Conservation (phyloP, 2,797 vertebrate species). For the Liasis olivaceus region DNA sequence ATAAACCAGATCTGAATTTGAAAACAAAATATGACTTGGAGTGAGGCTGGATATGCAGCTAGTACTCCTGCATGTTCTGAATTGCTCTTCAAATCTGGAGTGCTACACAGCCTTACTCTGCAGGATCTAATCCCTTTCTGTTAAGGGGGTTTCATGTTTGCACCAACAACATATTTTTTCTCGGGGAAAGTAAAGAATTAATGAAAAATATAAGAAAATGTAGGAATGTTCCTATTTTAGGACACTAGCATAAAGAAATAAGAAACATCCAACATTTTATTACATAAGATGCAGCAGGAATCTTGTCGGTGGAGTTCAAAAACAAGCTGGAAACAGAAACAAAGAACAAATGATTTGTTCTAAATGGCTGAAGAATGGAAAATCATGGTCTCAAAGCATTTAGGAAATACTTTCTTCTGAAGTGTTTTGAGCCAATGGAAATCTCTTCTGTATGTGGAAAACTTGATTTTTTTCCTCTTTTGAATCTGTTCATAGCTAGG, state of each 20-base stretch:
- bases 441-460: background rate
- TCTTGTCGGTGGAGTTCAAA: constrained; percentile 32
- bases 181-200: background rate
- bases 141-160: background rate
- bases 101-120: background rate
- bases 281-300: background rate
- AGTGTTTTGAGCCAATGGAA: constrained; percentile 21
- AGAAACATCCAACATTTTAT: constrained; percentile 21
- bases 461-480: background rate
- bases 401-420: constrained; percentile 35
- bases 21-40: too few relatives aligned
- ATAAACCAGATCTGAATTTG: background rate
- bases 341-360: background rate
- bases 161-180: background rate
- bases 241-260: background rate
- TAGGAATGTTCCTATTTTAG: background rate
- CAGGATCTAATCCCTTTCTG: background rate
- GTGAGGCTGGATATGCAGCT: too few relatives aligned
- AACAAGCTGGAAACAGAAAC: constrained; percentile 17
- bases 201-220: constrained; percentile 35
- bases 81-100: too few relatives aligned
- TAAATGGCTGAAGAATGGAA: constrained; percentile 28
- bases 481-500: constrained; percentile 21
- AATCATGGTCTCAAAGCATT: constrained; percentile 16
- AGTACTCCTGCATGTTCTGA: too few relatives aligned